Evolutionary conservation across 2,113 vertebrate species (phyloP).

Genomic region (Sinocyclocheilus anshuiensis): DNA sequence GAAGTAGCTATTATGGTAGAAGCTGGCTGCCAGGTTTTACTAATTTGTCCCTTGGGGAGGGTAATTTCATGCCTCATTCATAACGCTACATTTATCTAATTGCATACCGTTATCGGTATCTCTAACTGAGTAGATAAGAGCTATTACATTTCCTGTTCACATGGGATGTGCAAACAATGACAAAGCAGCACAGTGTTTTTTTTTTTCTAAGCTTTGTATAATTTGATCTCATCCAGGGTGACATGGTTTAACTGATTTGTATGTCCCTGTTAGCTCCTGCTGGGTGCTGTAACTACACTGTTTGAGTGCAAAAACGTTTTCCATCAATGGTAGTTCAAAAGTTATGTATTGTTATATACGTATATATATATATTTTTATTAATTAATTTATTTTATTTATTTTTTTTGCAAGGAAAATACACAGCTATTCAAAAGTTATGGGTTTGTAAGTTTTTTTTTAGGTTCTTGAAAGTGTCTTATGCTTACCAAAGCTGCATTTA

Average conservation of each 20-base stretch:
- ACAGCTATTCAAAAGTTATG: background rate
- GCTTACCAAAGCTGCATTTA: background rate
- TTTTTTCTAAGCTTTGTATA: background rate
- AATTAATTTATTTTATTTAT: too few relatives aligned
- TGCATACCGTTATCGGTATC: slow-evolving; percentile 35
- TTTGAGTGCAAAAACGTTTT: background rate
- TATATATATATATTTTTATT: too few relatives aligned
- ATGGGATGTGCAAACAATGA: background rate
- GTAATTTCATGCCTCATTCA: slow-evolving; percentile 30
- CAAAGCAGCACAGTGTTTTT: background rate
- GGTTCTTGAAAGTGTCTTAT: background rate
- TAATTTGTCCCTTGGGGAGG: background rate
- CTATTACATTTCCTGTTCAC: slow-evolving; percentile 37
- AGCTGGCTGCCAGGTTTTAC: slow-evolving; percentile 13
- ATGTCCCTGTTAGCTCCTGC: background rate
- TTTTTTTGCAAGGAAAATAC: background rate
- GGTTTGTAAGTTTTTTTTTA: background rate
- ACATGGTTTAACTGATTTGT: background rate
- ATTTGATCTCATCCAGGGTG: background rate
- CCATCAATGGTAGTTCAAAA: background rate
- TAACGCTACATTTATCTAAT: slow-evolving; percentile 37
- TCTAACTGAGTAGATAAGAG: slow-evolving; percentile 28
- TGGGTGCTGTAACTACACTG: background rate
- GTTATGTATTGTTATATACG: background rate
- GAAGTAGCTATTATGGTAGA: slow-evolving; percentile 27